Evolutionary conservation across 2,113 vertebrate genomes (phyloP).

Genomic region (Aldabrachelys gigantea): DNA sequence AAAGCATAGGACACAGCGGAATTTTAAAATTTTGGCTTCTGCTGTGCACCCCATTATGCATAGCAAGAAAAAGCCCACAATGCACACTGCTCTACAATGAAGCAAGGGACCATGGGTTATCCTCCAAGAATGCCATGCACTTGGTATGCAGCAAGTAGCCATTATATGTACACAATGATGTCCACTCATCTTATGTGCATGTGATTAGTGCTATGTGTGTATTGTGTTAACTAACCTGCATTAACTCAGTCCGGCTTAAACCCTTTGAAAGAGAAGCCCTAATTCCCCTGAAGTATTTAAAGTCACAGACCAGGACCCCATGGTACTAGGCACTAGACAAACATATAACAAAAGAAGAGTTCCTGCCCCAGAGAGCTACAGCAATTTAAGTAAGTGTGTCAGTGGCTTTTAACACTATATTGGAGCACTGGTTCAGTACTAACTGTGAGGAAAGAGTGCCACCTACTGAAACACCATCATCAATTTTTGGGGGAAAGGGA

Average conservation of each 20-base stretch:
- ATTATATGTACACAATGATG: too few species aligned
- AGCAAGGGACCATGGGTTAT: not conserved
- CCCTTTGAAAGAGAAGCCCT: too few species aligned
- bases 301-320: not conserved
- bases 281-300: not conserved
- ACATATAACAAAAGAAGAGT: not conserved
- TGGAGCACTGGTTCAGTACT: too few species aligned
- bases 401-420: not conserved
- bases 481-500: not conserved
- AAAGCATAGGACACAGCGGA: not conserved
- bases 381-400: not conserved
- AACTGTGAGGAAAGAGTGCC: not conserved
- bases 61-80: not conserved
- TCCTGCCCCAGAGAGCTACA: not conserved
- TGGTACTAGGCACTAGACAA: accelerated
- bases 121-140: not conserved
- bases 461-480: not conserved
- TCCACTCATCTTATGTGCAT: not conserved
- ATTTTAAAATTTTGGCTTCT: not conserved
- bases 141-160: too few species aligned
- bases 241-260: too few species aligned
- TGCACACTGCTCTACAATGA: not conserved
- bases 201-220: not conserved
- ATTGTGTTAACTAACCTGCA: not conserved
- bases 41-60: not conserved